These are phyloP conservation scores for Drosophila stalkeri DNA, from an alignment of 2,888 invertebrate genomes.

Conservation along the genomic window DNA sequence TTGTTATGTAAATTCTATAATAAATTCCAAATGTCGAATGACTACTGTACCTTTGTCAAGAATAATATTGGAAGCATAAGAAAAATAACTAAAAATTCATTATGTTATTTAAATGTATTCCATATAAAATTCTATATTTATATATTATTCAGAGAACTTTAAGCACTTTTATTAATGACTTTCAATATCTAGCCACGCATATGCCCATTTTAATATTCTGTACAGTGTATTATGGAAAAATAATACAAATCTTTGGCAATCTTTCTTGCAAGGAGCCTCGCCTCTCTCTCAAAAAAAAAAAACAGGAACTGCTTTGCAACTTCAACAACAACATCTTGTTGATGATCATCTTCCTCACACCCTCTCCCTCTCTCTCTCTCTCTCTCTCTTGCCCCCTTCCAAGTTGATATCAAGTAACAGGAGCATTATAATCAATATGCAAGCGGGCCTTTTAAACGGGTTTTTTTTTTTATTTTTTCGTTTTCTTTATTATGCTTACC, in stretches of 20 bases:
- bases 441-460: slow-evolving; percentile 62
- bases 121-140: not conserved
- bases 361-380: slow-evolving; percentile 19
- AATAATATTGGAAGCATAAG: not conserved
- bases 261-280: not conserved
- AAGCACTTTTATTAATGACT: not conserved
- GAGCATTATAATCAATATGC: slow-evolving; percentile 72
- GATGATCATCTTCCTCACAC: slow-evolving; percentile 23
- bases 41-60: not conserved
- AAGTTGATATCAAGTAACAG: slow-evolving; percentile 70
- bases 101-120: no score
- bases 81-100: no score
- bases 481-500: slow-evolving; percentile 11
- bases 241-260: slow-evolving; percentile 22
- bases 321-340: slow-evolving; percentile 35
- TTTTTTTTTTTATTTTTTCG: no score
- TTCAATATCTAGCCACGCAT: not conserved
- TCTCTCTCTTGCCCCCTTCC: not conserved
- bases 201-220: not conserved
- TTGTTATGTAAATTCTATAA: not conserved
- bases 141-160: not conserved
- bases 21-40: not conserved
- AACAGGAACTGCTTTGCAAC: slow-evolving; percentile 72
- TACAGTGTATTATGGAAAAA: slow-evolving; percentile 4
- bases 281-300: slow-evolving; percentile 4